Evolutionary conservation across 1,140 invertebrate species (phyloP).

Genomic region (Hycleus cichorii): DNA sequence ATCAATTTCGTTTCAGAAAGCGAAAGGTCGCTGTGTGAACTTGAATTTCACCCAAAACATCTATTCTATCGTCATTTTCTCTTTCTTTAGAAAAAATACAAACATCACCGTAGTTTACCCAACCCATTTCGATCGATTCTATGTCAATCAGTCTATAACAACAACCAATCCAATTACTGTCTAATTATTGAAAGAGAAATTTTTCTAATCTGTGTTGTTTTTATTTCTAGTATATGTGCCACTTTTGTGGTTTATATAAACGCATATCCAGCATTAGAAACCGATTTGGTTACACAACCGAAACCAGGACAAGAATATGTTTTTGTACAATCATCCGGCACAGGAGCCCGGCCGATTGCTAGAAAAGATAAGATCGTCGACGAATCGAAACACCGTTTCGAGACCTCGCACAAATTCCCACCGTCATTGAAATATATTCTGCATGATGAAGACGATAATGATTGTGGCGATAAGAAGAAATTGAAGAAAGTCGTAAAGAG

Average conservation of each 20-base stretch:
- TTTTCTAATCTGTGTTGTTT: too few relatives aligned
- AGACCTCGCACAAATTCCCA: conserved; percentile 39
- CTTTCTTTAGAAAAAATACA: too few relatives aligned
- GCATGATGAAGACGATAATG: conserved; percentile 28
- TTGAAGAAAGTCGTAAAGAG: conserved; percentile 24
- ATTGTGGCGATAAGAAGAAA: conserved; percentile 6
- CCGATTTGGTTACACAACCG: conserved; percentile 29
- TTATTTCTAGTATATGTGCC: too few relatives aligned
- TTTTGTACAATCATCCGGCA: conserved; percentile 31
- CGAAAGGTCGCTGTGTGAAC: too few relatives aligned
- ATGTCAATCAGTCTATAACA: neutral
- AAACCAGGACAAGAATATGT: conserved; percentile 37
- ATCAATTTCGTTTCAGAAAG: too few relatives aligned
- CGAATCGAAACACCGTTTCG: conserved; percentile 26
- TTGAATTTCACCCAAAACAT: too few relatives aligned
- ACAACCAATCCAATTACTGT: neutral
- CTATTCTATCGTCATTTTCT: too few relatives aligned
- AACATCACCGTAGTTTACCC: neutral
- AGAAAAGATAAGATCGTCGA: conserved; percentile 32
- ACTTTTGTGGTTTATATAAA: neutral
- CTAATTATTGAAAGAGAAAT: neutral
- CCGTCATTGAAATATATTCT: conserved; percentile 28
- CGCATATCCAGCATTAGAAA: conserved; percentile 11
- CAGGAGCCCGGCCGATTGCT: conserved; percentile 27
- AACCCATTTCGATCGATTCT: neutral